Percentiles rank a stretch among this genome's conserved stretches.
Conservation (phyloP, 2,888 invertebrate genomes). For the Clostera curtula region DNA sequence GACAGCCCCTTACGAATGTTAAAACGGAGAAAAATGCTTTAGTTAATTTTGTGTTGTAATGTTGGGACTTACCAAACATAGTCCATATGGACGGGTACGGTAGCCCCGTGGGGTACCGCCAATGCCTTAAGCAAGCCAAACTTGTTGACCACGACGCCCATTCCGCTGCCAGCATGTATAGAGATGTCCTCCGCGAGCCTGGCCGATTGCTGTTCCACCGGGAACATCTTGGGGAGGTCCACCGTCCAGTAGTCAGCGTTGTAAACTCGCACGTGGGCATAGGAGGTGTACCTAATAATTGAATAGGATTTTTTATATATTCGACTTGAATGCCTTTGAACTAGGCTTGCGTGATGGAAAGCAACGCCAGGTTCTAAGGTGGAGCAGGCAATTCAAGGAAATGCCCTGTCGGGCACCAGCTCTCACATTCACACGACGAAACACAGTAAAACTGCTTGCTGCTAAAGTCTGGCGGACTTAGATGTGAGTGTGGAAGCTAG, state of each 20-base stretch:
- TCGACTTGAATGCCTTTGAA: too few species aligned
- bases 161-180: constrained; percentile 43
- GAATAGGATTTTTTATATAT: too few species aligned
- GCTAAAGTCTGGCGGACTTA: too few species aligned
- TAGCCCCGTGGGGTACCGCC: constrained; percentile 38
- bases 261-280: constrained; percentile 70
- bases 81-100: constrained; percentile 80
- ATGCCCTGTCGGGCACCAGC: too few species aligned
- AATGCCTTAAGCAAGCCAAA: constrained; percentile 85
- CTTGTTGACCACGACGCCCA: constrained; percentile 77
- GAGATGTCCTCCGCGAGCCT: constrained; percentile 48
- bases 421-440: too few species aligned
- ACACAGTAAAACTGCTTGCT: too few species aligned
- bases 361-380: too few species aligned
- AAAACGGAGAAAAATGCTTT: too few species aligned
- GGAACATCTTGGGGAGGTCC: constrained; percentile 62
- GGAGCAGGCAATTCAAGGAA: too few species aligned
- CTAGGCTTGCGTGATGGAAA: too few species aligned
- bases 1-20: too few species aligned
- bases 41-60: not conserved
- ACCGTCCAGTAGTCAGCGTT: constrained; percentile 66
- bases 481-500: too few species aligned
- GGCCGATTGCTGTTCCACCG: constrained; percentile 42
- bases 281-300: constrained; percentile 70
- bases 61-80: constrained; percentile 80